phyloP scores from a whole-genome alignment of 1,140 invertebrate species.

The Drosophila guanche region DNA sequence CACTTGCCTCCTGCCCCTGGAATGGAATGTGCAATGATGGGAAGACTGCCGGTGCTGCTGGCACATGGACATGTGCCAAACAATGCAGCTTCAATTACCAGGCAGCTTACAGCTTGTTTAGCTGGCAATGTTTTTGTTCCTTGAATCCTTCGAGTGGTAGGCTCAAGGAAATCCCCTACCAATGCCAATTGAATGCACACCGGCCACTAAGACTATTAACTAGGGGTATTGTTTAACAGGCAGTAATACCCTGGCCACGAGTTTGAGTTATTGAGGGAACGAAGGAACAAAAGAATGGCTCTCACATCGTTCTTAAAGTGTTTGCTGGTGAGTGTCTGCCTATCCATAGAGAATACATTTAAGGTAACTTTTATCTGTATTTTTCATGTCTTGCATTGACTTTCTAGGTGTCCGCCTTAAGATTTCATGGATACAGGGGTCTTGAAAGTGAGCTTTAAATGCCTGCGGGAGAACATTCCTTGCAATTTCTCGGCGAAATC shows the following conservation, averaged over 20 bases:
- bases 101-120: slow-evolving; percentile 45
- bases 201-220: neutral
- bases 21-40: slow-evolving; percentile 56
- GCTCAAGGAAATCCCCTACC: slow-evolving; percentile 9
- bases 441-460: neutral
- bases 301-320: no score
- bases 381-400: no score
- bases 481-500: neutral
- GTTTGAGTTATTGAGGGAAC: no score
- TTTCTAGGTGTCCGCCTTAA: no score
- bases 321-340: no score
- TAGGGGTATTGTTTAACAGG: slow-evolving; percentile 17
- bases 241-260: neutral
- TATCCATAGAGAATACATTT: no score
- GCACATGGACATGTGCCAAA: slow-evolving; percentile 38
- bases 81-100: slow-evolving; percentile 64
- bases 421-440: no score
- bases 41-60: neutral
- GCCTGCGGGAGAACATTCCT: no score
- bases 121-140: slow-evolving; percentile 41
- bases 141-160: slow-evolving; percentile 4
- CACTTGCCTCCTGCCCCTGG: slow-evolving; percentile 3
- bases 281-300: no score
- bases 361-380: no score
- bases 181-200: slow-evolving; percentile 21